These are phyloP conservation scores for Callinectes sapidus DNA, from an alignment of 2,888 invertebrate species.

Conservation along the genomic window DNA sequence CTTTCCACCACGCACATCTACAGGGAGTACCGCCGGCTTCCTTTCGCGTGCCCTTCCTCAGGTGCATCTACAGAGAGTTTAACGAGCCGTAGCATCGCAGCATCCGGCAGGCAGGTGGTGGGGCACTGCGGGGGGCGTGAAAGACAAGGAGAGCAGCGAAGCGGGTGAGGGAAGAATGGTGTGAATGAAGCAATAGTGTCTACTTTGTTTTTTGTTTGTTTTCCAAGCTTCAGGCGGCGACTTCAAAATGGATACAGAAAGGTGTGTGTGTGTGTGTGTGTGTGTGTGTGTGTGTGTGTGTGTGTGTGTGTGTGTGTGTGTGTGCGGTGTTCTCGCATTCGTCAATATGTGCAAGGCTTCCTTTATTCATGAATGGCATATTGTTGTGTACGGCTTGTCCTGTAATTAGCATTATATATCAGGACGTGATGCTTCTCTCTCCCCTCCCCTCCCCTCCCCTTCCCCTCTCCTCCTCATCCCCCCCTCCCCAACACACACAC, in stretches of 20 bases:
- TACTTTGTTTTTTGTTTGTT: background rate
- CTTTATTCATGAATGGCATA: no score
- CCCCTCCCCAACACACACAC: background rate
- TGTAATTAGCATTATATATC: background rate
- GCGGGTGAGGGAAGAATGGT: background rate
- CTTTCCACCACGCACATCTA: background rate
- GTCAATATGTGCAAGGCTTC: no score
- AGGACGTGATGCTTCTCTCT: background rate
- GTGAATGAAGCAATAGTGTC: background rate
- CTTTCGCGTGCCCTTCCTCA: background rate
- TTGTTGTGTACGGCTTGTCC: background rate
- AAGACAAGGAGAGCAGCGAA: background rate
- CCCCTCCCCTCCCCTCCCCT: no score
- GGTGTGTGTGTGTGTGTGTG: background rate
- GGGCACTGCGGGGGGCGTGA: background rate
- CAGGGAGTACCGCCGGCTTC: background rate
- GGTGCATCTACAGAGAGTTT: background rate
- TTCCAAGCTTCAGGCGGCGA: background rate
- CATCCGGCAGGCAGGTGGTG: background rate
- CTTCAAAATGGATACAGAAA: background rate
- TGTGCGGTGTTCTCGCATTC: no score
- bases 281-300: conserved; percentile 4
- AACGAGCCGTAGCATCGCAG: background rate
- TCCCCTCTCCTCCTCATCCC: no score
- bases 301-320: background rate